Conservation (phyloP, 2,888 invertebrate genomes). For the Drosophila multiciliata region DNA sequence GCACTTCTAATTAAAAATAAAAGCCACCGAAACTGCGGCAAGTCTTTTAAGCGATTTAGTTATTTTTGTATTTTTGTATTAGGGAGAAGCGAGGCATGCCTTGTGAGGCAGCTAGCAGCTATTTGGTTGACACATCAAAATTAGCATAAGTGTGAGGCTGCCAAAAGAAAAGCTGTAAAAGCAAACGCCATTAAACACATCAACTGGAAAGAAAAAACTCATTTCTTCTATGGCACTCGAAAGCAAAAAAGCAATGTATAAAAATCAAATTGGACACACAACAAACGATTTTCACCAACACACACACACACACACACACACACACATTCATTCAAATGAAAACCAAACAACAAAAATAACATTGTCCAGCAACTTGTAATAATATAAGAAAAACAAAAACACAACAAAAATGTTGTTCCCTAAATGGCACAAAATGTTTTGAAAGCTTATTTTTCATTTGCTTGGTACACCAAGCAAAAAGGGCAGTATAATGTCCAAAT, state of each 20-base stretch:
- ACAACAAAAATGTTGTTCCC: constrained; percentile 74
- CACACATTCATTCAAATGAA: constrained; percentile 1
- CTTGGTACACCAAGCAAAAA: constrained; percentile 60
- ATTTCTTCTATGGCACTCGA: constrained; percentile 61
- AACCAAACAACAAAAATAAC: constrained; percentile 41
- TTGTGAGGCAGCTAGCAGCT: constrained; percentile 27
- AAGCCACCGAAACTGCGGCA: constrained; percentile 78
- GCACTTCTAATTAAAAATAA: constrained; percentile 84
- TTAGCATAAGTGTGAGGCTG: constrained; percentile 69
- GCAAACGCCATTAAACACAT: constrained; percentile 81
- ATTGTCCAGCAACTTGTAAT: constrained; percentile 74
- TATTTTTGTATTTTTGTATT: constrained; percentile 9
- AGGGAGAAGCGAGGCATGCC: constrained; percentile 10
- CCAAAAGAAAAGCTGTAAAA: constrained; percentile 74
- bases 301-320: constrained; percentile 38
- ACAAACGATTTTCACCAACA: constrained; percentile 60
- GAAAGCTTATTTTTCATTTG: constrained; percentile 80
- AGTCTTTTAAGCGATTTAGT: constrained; percentile 32
- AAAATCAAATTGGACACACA: constrained; percentile 76
- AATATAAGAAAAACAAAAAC: constrained; percentile 78
- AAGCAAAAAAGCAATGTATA: constrained; percentile 49
- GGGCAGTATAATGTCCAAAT: constrained; percentile 45
- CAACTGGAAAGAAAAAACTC: constrained; percentile 79
- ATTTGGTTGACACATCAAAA: constrained; percentile 62
- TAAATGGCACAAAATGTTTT: constrained; percentile 81